Evolutionary conservation across 2,888 invertebrate genomes (phyloP).

Genomic region (Tubulanus polymorphus): DNA sequence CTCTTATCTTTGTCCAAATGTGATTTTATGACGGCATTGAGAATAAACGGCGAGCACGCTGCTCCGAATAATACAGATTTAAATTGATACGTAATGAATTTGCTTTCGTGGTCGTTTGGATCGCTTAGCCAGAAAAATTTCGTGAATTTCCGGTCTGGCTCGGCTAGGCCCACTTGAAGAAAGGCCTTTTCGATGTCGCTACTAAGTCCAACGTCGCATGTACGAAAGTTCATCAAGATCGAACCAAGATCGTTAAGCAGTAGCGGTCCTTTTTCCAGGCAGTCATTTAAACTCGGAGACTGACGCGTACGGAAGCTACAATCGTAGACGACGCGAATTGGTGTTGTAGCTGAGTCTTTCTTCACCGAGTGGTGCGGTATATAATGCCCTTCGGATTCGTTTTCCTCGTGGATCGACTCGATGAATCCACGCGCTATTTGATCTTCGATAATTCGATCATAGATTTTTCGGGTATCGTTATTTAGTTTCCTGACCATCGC

Average conservation of each 20-base stretch:
- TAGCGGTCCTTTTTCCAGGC: too few species aligned
- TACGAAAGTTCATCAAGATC: slow-evolving; percentile 17
- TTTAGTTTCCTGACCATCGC: background rate
- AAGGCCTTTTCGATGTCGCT: slow-evolving; percentile 9
- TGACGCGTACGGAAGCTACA: slow-evolving; percentile 10
- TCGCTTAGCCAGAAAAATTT: slow-evolving; percentile 18
- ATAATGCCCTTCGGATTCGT: slow-evolving; percentile 10
- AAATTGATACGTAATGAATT: slow-evolving; percentile 12
- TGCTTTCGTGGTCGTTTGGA: slow-evolving; percentile 13
- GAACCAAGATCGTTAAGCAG: slow-evolving; percentile 19
- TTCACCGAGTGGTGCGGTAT: slow-evolving; percentile 19
- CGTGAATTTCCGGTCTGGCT: slow-evolving; percentile 14
- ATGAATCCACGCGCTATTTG: background rate
- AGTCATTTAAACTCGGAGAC: slow-evolving; percentile 19
- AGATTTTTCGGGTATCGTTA: background rate
- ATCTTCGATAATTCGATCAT: background rate
- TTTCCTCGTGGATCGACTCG: background rate
- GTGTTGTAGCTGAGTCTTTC: slow-evolving; percentile 19
- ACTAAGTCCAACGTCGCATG: slow-evolving; percentile 8
- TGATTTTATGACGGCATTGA: slow-evolving; percentile 15
- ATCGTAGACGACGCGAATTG: slow-evolving; percentile 19
- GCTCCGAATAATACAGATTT: slow-evolving; percentile 15
- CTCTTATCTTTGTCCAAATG: slow-evolving; percentile 8
- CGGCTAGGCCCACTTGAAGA: slow-evolving; percentile 12
- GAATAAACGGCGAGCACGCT: slow-evolving; percentile 8